Base-by-base conservation (phyloP, 2,888 invertebrate genomes). In the Spodoptera picta region DNA sequence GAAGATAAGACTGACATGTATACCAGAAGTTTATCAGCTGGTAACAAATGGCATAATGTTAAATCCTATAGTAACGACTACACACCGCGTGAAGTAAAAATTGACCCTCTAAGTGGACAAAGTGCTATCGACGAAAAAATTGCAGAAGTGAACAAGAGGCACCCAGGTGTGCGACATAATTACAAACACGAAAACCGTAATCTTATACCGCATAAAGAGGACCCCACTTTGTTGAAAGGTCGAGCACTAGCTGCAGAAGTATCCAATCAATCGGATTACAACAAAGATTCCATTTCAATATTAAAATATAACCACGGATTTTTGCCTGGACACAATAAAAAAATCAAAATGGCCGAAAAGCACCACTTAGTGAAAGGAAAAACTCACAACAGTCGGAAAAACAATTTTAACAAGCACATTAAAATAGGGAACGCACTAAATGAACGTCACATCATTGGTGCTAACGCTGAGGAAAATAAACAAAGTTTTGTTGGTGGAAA, bases 361-460 rank as follows among this genome's bases (percentile, higher is more conserved):
- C 10, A 50, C 11, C 49, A 48, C 3, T 60, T 50, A 67, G 41
- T 62, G 31, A 73, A 72, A 43, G 56, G 14, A 27, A 69, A 82
- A 70, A 57, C 54, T 5, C 69, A 64, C 53, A 67, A 31, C 43
- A 69, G 41, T 23, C 59, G 19, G 4, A 79, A 80, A 66, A 77
- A 72, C 19, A 83, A 78, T 69, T 93, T 94, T 68, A 73, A 92
- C 54, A 89, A 90, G 65, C 83, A 86, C n/a, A 83, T 94, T 0
- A 94, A 94, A 82, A 81, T 94, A 65, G 93, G 92, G 0, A 93
- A 94, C 65, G 90, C 91, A 10, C 82, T 95, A 54, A 92, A 93
- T 69, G 94, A 94, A 77, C 84, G 78, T 1, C 73, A 83, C 19
- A 74, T 90, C 9, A 86, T 93, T 56, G 92, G 90, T 1, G 51